A percentile compares a stretch with the other conserved stretches of the same genome.
Evolutionary conservation across 2,113 vertebrate species (phyloP).

Genomic region (Thinocorus orbignyianus): DNA sequence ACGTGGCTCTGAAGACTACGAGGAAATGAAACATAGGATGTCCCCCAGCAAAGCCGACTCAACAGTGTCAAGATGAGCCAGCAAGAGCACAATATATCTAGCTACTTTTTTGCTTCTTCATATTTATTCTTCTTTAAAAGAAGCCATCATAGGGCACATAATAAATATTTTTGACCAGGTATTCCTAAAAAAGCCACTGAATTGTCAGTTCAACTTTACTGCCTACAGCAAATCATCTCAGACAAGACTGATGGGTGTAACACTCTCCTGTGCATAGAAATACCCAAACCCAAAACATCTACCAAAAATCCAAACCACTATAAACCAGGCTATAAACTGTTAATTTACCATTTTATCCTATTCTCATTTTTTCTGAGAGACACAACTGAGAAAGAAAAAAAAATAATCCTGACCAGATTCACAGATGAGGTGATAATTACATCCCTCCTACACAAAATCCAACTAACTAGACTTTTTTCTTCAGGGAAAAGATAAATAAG

Average conservation of each 20-base stretch:
- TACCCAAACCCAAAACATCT: neutral
- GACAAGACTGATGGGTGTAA: neutral
- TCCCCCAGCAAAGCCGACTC: neutral
- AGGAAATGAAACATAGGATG: neutral
- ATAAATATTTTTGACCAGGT: slow-evolving; percentile 2
- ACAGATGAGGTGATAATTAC: slow-evolving; percentile 3
- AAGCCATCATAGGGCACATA: neutral
- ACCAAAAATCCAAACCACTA: slow-evolving; percentile 23
- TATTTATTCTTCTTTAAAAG: neutral
- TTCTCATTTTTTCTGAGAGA: slow-evolving; percentile 63
- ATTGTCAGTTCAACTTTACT: neutral
- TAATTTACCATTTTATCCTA: slow-evolving; percentile 41
- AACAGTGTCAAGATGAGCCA: neutral
- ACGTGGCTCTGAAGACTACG: neutral
- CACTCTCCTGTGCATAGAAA: neutral
- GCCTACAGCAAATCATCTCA: neutral
- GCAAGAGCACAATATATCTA: neutral
- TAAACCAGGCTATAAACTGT: slow-evolving; percentile 37
- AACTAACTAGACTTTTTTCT: neutral
- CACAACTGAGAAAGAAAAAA: slow-evolving; percentile 63
- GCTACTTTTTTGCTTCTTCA: neutral
- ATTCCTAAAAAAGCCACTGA: neutral
- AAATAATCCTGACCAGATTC: slow-evolving; percentile 22
- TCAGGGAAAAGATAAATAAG: neutral
- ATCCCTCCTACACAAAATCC: slow-evolving; percentile 13